Evolutionary conservation across 2,888 invertebrate genomes (phyloP).

Genomic region (Spatulosminthurus flaviceps): DNA sequence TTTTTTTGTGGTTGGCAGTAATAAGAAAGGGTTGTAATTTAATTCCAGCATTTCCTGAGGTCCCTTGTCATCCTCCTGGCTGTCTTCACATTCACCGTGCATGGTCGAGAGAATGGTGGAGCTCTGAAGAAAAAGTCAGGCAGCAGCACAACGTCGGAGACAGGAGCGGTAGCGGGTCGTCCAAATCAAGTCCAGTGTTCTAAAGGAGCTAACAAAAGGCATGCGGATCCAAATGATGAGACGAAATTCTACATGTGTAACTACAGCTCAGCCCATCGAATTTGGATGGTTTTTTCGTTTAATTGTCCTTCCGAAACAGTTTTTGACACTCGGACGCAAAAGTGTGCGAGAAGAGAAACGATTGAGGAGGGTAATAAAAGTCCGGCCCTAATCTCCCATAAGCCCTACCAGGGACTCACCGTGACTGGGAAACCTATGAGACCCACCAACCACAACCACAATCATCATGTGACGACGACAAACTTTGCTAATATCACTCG

Average conservation of each 20-base stretch:
- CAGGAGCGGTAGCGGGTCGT: too few relatives aligned
- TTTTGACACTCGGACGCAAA: constrained; percentile 43
- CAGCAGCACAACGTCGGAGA: too few relatives aligned
- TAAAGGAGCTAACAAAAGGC: constrained; percentile 25
- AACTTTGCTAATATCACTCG: background rate
- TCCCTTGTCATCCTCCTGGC: too few relatives aligned
- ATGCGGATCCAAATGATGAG: constrained; percentile 28
- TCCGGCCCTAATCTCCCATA: background rate
- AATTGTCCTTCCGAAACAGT: constrained; percentile 46
- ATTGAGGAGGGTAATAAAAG: background rate
- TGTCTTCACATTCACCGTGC: too few relatives aligned
- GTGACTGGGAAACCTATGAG: too few relatives aligned
- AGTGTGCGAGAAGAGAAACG: constrained; percentile 32
- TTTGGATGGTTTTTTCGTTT: constrained; percentile 50
- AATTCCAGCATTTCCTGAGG: too few relatives aligned
- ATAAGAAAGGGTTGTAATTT: too few relatives aligned
- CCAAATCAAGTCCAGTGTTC: constrained; percentile 27
- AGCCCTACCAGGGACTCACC: background rate
- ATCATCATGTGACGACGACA: too few relatives aligned
- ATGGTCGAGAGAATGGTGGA: too few relatives aligned
- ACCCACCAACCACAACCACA: too few relatives aligned
- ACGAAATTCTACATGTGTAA: constrained; percentile 48
- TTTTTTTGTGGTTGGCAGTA: too few relatives aligned
- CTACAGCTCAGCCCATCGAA: constrained; percentile 39
- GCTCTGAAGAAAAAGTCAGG: too few relatives aligned